These are phyloP conservation scores for Cepaea nemoralis DNA, from an alignment of 1,140 invertebrate genomes.

Conservation along the genomic window DNA sequence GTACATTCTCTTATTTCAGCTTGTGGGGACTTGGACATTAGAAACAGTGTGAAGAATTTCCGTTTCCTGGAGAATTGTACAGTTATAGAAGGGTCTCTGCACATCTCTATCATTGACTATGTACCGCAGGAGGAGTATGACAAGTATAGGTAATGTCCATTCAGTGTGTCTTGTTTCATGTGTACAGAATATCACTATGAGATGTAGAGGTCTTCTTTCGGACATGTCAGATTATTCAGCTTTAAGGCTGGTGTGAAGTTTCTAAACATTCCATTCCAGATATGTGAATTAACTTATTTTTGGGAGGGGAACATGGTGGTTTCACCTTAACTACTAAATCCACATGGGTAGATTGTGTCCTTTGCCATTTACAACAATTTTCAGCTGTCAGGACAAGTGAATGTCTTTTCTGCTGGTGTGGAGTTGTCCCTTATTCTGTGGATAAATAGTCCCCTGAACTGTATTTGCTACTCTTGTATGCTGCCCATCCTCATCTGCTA, in stretches of 20 bases:
- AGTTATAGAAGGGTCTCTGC: constrained; percentile 87
- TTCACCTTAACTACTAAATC: too few relatives aligned
- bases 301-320: too few relatives aligned
- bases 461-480: too few relatives aligned
- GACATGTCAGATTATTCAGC: background rate
- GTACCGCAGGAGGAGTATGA: constrained; percentile 56
- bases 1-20: constrained; percentile 46
- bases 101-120: constrained; percentile 81
- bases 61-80: constrained; percentile 82
- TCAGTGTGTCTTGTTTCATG: background rate
- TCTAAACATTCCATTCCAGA: too few relatives aligned
- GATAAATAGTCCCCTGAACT: too few relatives aligned
- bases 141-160: constrained; percentile 40
- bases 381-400: too few relatives aligned
- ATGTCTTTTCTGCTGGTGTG: too few relatives aligned
- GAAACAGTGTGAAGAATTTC: constrained; percentile 81
- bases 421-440: too few relatives aligned
- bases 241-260: background rate
- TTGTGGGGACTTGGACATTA: constrained; percentile 60
- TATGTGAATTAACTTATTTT: too few relatives aligned
- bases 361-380: too few relatives aligned
- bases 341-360: too few relatives aligned
- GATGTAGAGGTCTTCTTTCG: background rate
- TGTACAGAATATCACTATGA: background rate
- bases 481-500: too few relatives aligned